Base-by-base conservation (phyloP, 2,113 vertebrate genomes). In the Oreochromis niloticus region DNA sequence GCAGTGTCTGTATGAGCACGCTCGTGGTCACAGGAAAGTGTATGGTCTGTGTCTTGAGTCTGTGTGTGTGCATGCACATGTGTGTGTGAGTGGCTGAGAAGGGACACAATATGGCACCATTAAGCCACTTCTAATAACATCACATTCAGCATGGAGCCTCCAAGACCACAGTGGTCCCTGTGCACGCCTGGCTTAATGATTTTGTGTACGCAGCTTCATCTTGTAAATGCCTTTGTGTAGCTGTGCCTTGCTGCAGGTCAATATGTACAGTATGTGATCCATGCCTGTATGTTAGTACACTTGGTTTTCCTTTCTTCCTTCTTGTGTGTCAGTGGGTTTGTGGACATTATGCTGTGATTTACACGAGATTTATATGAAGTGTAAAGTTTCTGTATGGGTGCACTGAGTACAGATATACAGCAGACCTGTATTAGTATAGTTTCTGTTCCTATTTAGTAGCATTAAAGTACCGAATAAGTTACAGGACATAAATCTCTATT, bases 101-200 rank as follows among this genome's bases (percentile, higher is more conserved):
- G 87, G 92, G 83, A 95, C 89, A 91, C 92, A 94, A 91, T 93
- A 92, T 95, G 95, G 94, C 95, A 96, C 96, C 95, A 96, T 95
- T 95, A 96, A 95, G 96, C 95, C 96, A 96, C 93, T 93, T 96
- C 94, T 93, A 93, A 95, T 96, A 95, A 96, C 92, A 94, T 96
- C 95, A 96, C 88, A 91, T 92, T 82, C 89, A 94, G 91, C 79
- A 91, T 63, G 75, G 82, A 86, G 94, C 79, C 91, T 87, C 86
- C 68, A 88, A 93, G 89, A 90, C 87, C 88, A 85, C 88, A 87
- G 89, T 85, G 84, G 86, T 82, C 46, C 82, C 39, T 55, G 61
- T 80, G 57, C 13, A 80, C 13, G 75, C 48, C 32, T 78, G 73
- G 3, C 63, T 59, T 78, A 79, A 55, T 68, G 66, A 27, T 43